phyloP scores from a whole-genome alignment of 2,797 vertebrate genomes.

The Chiroxiphia lanceolata region DNA sequence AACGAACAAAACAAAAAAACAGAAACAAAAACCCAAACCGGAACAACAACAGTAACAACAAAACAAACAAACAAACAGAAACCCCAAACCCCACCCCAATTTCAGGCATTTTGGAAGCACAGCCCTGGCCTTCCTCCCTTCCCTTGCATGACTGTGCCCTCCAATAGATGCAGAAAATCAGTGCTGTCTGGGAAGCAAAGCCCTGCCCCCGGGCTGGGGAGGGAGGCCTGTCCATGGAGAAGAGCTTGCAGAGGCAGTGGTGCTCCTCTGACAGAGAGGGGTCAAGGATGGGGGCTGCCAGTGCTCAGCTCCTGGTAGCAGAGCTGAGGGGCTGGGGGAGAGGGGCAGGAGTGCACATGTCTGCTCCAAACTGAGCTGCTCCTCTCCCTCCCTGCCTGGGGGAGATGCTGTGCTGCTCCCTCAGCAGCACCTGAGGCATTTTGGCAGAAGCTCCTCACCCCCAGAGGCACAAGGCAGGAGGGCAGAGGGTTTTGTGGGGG shows the following conservation, averaged over 20 bases:
- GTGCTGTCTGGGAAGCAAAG: accelerated
- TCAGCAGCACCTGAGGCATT: not conserved
- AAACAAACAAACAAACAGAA: too few species aligned
- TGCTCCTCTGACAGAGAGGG: accelerated
- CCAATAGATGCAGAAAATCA: not conserved
- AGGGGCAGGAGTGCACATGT: not conserved
- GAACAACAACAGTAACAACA: too few species aligned
- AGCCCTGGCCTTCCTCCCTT: not conserved
- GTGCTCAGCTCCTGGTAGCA: not conserved
- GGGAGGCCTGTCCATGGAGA: not conserved
- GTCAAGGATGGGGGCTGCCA: not conserved
- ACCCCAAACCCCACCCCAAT: not conserved
- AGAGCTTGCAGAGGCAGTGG: not conserved
- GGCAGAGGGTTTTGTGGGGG: not conserved
- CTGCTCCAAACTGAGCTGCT: not conserved
- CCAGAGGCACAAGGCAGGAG: not conserved
- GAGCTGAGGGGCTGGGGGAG: not conserved
- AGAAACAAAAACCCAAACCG: too few species aligned
- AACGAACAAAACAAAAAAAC: not conserved
- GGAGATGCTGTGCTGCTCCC: not conserved
- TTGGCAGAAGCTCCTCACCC: not conserved
- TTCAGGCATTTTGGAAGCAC: not conserved
- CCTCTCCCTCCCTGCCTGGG: not conserved
- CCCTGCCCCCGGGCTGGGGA: not conserved
- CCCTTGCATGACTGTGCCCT: accelerated